Percentiles rank a stretch among this genome's conserved stretches.
These are phyloP conservation scores for Stenoptilia bipunctidactyla DNA, from an alignment of 2,888 invertebrate species.

Conservation along the genomic window DNA sequence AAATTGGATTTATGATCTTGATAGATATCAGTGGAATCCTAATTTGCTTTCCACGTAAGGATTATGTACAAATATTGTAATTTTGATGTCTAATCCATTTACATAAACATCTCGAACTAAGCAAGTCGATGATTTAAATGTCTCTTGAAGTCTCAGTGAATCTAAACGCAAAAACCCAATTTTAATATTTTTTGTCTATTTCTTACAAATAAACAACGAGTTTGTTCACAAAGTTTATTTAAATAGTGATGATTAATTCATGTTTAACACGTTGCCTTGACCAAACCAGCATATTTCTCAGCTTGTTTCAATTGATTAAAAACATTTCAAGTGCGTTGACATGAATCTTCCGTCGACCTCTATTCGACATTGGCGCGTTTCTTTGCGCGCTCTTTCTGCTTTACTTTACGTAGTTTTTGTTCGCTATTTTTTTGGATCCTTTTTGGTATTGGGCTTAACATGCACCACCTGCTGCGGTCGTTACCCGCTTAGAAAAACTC, in stretches of 20 bases:
- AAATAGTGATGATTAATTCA: too few species aligned
- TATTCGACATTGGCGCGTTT: conserved; percentile 49
- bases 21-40: conserved; percentile 18
- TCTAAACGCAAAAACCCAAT: neutral
- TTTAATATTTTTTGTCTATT: too few species aligned
- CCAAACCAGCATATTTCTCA: conserved; percentile 7
- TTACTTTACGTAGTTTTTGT: conserved; percentile 45
- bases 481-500: conserved; percentile 61
- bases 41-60: conserved; percentile 11
- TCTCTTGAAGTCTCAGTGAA: too few species aligned
- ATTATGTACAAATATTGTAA: neutral
- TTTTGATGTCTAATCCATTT: neutral
- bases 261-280: conserved; percentile 8
- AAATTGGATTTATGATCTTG: conserved; percentile 35
- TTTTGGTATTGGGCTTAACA: conserved; percentile 53
- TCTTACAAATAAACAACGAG: too few species aligned
- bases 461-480: conserved; percentile 66
- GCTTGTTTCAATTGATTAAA: conserved; percentile 8
- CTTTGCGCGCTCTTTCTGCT: conserved; percentile 18
- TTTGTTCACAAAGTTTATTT: neutral
- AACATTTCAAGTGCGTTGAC: conserved; percentile 3
- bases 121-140: neutral
- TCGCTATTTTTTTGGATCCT: conserved; percentile 45
- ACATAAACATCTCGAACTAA: neutral
- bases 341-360: conserved; percentile 38